Evolutionary conservation across 2,888 invertebrate genomes (phyloP), one percentile per base, ranked within the genome.

Genomic region (Eupeodes latifasciatus): DNA sequence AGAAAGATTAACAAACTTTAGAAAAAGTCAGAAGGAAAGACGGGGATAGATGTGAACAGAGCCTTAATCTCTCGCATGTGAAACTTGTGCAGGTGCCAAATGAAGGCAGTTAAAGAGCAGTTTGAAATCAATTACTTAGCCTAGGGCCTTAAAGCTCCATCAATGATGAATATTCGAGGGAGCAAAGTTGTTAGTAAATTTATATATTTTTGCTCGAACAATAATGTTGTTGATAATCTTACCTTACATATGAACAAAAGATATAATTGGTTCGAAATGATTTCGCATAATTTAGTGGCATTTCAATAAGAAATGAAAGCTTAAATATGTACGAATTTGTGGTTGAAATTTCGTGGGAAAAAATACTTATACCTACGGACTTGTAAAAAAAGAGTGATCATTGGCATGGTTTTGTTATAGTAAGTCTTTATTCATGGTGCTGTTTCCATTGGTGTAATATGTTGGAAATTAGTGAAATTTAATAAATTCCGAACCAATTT

Each of bases 41-140:
- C 19, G 51, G 49, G 51, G 19, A 57, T 57, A 19, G 27, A 27
- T 27, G 27, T 27, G 27, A 27, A 27, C 27, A 14, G 4, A 57
- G 6, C 47, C 19, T 11, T 34, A 27, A 36, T 34, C n/a, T 40
- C 40, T 76, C 75, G 44, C 62, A 27, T 64, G 67, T 44, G 34
- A 47, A 44, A 72, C 47, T 11, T 53, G 55, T 40, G 49, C 79
- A 69, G 62, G 75, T 62, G 79, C 66, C 72, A 57, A 71, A 51
- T 80, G 72, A 19, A 64, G 59, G 36, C 69, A 64, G 59, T 67
- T 85, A 36, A 47, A 78, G 66, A 75, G 47, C n/a, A 75, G 79
- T 74, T 87, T 74, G n/a, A 72, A 87, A 84, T 87, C 84, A 77
- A 87, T 87, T 87, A 84, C 74, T 76, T 72, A 64, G 84, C 87